Base-by-base conservation (phyloP, 35 echinoderm and acorn worm genomes). In the Stichopus chloronotus region DNA sequence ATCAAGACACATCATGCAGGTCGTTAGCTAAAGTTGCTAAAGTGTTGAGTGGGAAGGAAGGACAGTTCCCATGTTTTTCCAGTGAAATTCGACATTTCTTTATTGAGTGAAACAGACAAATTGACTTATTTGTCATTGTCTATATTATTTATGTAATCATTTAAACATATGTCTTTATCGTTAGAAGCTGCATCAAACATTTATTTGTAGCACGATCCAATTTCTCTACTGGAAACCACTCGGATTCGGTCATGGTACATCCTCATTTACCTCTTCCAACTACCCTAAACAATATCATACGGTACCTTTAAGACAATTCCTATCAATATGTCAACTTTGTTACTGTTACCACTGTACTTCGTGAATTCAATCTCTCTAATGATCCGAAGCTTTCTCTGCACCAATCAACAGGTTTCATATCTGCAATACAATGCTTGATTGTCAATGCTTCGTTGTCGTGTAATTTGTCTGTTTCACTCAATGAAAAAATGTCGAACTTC, bases 1-100 rank as follows among this genome's bases (percentile, higher is more conserved):
- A 93, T 6, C 53, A n/a, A n/a, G 88, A 93, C 7, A 93, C 92
- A 93, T 93, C 76, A 77, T 13, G 53, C 3, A 93, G 78, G 13
- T 88, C 68, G 78, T 93, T 87, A 52, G 61, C 84, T 25, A 93
- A 20, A n/a, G n/a, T n/a, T 54, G 80, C 80, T 56, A 83, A 9
- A 13, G 9, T 55, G 25, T 56, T 91, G 52, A 91, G 53, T 91
- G 88, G 88, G 14, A 91, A 60, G 59, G 72, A 74, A 52, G 89
- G 78, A 91, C 78, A 53, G 58, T 91, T 91, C 72, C 68, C 9
- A 17, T 52, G 71, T 30, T 91, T 91, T 60, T n/a, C 68, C 88
- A 57, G 88, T 77, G 5, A 91, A 77, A 22, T 74, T 91, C 8
- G 55, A 88, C 52, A 53, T 83, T 55, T 83, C 80, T 14, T 55